These are phyloP conservation scores for Equus przewalskii DNA, from an alignment of 2,113 vertebrate species.

Conservation along the genomic window DNA sequence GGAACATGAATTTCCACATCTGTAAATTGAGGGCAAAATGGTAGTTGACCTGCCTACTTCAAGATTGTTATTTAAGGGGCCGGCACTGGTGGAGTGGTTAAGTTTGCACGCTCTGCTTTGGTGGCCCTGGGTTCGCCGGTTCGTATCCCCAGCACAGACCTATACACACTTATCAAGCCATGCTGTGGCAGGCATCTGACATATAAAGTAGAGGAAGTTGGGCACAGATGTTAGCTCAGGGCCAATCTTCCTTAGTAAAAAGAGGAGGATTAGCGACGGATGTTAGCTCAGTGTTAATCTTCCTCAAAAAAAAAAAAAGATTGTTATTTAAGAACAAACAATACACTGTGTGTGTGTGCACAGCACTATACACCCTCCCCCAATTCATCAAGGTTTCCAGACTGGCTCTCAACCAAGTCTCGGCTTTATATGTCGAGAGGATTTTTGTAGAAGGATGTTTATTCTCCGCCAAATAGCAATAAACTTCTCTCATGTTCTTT, in stretches of 20 bases:
- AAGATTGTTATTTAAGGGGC: background rate
- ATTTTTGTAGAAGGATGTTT: background rate
- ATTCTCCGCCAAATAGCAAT: background rate
- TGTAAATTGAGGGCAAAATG: background rate
- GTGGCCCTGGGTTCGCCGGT: too few species aligned
- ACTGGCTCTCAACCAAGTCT: background rate
- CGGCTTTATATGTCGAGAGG: accelerated
- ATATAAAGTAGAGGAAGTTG: too few species aligned
- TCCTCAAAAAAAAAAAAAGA: too few species aligned
- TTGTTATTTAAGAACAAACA: background rate
- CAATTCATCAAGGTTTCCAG: background rate
- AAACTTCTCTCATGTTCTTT: background rate
- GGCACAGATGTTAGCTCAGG: too few species aligned
- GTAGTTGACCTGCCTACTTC: background rate
- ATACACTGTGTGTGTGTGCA: accelerated
- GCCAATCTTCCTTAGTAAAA: too few species aligned
- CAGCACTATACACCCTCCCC: accelerated
- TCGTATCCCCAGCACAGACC: too few species aligned
- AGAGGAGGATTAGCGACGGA: too few species aligned
- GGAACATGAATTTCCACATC: background rate
- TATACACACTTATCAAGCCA: too few species aligned
- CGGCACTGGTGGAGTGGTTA: too few species aligned
- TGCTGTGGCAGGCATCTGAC: too few species aligned
- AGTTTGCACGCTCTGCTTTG: too few species aligned
- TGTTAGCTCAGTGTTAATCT: too few species aligned